Evolutionary conservation across 1,140 invertebrate species (phyloP).

Genomic region (Zaprionus inermis): DNA sequence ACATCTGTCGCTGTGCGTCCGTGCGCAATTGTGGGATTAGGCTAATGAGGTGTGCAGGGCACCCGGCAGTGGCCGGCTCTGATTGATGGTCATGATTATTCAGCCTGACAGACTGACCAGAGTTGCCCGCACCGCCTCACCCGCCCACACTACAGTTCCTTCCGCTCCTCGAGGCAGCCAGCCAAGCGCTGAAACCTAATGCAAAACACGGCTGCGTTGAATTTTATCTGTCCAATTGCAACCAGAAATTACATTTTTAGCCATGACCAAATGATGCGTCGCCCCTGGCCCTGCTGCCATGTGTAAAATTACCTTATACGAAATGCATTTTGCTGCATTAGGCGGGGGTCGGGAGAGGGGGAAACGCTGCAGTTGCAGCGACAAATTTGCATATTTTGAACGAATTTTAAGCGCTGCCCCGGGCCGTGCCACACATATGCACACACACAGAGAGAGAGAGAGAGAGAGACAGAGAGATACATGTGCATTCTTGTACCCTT

Average conservation of each 20-base stretch:
- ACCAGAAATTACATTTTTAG: slow-evolving; percentile 67
- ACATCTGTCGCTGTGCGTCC: slow-evolving; percentile 52
- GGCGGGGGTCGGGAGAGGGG: slow-evolving; percentile 12
- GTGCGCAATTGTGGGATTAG: slow-evolving; percentile 78
- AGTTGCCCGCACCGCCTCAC: slow-evolving; percentile 26
- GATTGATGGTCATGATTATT: slow-evolving; percentile 80
- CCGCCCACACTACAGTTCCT: neutral
- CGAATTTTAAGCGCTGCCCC: slow-evolving; percentile 37
- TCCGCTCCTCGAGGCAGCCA: neutral
- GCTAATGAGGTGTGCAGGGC: slow-evolving; percentile 75
- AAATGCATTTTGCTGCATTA: slow-evolving; percentile 79
- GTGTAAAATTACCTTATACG: slow-evolving; percentile 75
- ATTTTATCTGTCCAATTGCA: slow-evolving; percentile 61
- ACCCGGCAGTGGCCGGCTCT: slow-evolving; percentile 38
- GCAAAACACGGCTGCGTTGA: slow-evolving; percentile 40
- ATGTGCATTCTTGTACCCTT: slow-evolving; percentile 27
- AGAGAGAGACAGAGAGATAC: neutral
- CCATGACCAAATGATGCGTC: slow-evolving; percentile 40
- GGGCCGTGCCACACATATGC: slow-evolving; percentile 1
- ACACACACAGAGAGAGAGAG: neutral
- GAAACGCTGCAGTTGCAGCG: slow-evolving; percentile 16
- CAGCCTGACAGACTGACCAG: slow-evolving; percentile 69
- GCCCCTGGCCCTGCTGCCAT: slow-evolving; percentile 58
- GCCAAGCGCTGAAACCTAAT: slow-evolving; percentile 12
- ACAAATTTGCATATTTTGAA: slow-evolving; percentile 70